These are phyloP conservation scores for Lytechinus variegatus DNA, from an alignment of 35 echinoderm and acorn worm genomes.

Conservation along the genomic window DNA sequence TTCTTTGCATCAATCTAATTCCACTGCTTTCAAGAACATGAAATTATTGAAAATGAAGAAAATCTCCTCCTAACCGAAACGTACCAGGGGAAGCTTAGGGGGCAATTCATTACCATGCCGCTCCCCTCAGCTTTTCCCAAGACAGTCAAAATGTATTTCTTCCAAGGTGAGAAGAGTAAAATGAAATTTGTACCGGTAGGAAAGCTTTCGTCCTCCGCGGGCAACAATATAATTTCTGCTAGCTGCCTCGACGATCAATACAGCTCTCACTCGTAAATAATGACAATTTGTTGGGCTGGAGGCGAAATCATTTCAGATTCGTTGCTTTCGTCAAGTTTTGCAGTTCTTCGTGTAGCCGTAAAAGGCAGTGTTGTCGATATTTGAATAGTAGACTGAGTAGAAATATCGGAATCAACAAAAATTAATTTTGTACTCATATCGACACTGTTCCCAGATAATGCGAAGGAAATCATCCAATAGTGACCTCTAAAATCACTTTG, in stretches of 20 bases:
- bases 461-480: no score
- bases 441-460: neutral
- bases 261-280: neutral
- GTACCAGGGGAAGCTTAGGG: neutral
- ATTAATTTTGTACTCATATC: neutral
- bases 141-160: neutral
- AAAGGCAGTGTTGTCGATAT: neutral
- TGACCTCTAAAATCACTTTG: no score
- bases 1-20: no score
- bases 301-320: neutral
- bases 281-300: neutral
- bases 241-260: neutral
- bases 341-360: neutral
- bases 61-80: neutral
- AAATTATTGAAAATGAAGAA: no score
- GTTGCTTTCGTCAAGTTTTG: neutral
- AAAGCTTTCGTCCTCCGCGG: neutral
- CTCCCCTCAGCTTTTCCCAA: neutral
- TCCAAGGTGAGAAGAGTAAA: neutral
- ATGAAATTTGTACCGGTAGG: neutral
- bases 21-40: no score
- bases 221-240: neutral
- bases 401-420: neutral
- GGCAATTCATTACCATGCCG: neutral
- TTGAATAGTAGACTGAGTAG: neutral